Percentiles rank a stretch among this genome's conserved stretches.
Evolutionary conservation across 2,888 invertebrate species (phyloP).

Genomic region (Cantharis nigra): DNA sequence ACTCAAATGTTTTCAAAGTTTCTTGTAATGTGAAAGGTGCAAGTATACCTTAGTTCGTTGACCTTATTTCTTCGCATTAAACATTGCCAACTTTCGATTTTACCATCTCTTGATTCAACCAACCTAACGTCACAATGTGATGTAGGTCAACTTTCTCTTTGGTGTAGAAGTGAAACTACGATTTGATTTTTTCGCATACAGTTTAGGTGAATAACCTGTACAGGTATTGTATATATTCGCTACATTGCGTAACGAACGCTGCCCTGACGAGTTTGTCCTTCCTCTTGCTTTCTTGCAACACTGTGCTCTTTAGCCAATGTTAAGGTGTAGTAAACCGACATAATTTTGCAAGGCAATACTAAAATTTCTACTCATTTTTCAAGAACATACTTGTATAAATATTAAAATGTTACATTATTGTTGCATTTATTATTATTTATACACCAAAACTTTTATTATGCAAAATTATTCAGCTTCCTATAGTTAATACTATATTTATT

Average conservation of each 20-base stretch:
- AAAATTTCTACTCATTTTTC: slow-evolving; percentile 2
- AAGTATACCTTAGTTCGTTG: slow-evolving; percentile 28
- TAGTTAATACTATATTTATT: not conserved
- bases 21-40: slow-evolving; percentile 23
- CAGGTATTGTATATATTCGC: slow-evolving; percentile 47
- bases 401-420: not conserved
- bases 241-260: slow-evolving; percentile 50
- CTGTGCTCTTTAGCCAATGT: slow-evolving; percentile 32
- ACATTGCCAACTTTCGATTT: slow-evolving; percentile 40
- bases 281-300: slow-evolving; percentile 41
- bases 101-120: slow-evolving; percentile 36
- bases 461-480: not conserved
- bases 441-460: not conserved
- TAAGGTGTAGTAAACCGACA: slow-evolving; percentile 31
- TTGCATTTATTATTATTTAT: not conserved
- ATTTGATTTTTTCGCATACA: slow-evolving; percentile 54
- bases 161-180: slow-evolving; percentile 55
- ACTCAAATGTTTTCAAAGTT: not conserved
- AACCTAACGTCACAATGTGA: slow-evolving; percentile 41
- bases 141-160: slow-evolving; percentile 58
- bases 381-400: slow-evolving; percentile 3
- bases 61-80: slow-evolving; percentile 34
- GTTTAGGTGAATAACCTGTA: slow-evolving; percentile 55
- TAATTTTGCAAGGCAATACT: slow-evolving; percentile 2
- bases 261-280: slow-evolving; percentile 45